phyloP scores from a whole-genome alignment of 2,888 invertebrate genomes.

The Arctia plantaginis region DNA sequence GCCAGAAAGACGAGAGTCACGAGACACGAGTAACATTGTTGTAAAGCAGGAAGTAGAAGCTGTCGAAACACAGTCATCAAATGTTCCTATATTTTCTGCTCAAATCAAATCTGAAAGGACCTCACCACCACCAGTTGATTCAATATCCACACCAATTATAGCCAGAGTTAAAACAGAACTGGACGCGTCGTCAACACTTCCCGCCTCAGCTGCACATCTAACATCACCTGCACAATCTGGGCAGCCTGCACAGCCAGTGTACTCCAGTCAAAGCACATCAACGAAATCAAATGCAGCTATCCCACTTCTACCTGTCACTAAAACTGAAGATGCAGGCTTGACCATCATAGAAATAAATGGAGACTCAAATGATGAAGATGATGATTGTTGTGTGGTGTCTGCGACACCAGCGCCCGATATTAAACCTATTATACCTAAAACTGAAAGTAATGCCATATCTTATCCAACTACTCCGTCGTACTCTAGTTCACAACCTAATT shows the following conservation, averaged over 20 bases:
- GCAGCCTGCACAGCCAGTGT: neutral
- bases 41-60: conserved; percentile 75
- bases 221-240: conserved; percentile 4
- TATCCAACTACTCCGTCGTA: conserved; percentile 65
- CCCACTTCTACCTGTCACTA: conserved; percentile 71
- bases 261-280: neutral
- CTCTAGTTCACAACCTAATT: conserved; percentile 61
- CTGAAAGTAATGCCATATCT: conserved; percentile 61
- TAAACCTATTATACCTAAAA: conserved; percentile 77
- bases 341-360: conserved; percentile 83
- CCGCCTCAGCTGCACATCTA: conserved; percentile 30
- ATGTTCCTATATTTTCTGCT: conserved; percentile 69
- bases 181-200: conserved; percentile 44
- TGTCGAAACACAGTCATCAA: conserved; percentile 55
- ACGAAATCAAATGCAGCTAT: conserved; percentile 39
- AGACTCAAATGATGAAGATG: conserved; percentile 82
- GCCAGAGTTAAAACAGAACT: conserved; percentile 75
- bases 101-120: conserved; percentile 77
- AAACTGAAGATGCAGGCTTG: conserved; percentile 69
- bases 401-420: conserved; percentile 79
- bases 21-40: conserved; percentile 63
- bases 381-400: conserved; percentile 82
- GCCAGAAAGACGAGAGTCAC: conserved; percentile 62
- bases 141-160: conserved; percentile 66
- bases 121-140: conserved; percentile 63